Base-by-base conservation (phyloP, 2,797 vertebrate genomes). In the Aplochiton taeniatus region DNA sequence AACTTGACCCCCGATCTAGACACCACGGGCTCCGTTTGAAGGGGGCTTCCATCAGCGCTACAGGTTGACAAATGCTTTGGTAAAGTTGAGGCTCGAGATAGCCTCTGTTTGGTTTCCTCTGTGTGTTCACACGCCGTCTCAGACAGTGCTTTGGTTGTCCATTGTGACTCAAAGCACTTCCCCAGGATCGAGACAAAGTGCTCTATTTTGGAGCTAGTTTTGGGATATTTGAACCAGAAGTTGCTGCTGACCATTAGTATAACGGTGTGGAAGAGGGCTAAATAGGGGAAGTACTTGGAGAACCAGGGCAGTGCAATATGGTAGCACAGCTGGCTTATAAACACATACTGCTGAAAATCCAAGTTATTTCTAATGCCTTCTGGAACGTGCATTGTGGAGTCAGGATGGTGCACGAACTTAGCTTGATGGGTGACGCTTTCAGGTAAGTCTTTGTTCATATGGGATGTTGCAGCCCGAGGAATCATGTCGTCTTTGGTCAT, bases 201-300 rank as follows among this genome's bases (percentile, higher is more conserved):
- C 81, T 99, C 98, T 10, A 99, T 95, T 90, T 99, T 99, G 55
- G 98, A 99, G 80, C 98, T 98, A 0, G 98, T 99, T 89, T 98
- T 98, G 81, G 98, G 98, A 81, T 99, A 99, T 77, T 99, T 99
- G 88, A 99, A 99, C 98, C 98, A 99, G 89, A 99, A 99, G 85
- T 99, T 99, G 90, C 97, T 98, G 78, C 98, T 99, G 76, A 98
- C 97, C 96, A 99, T 99, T 70, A 99, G 92, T 74, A 99, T 94
- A 55, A 99, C 95, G 19, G 98, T 99, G 84, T 99, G 98, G 69
- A 99, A 98, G 19, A 99, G 93, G 78, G 97, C 98, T 51, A 99
- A 95, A 85, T 99, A 99, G 0, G 98, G 98, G 78, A 99, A 99
- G 88, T 99, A 99, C 81, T 99, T 99, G 4, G 98, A 99, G 86